These are phyloP conservation scores for Leptodactylus fallax DNA, from an alignment of 2,797 vertebrate genomes.

Conservation along the genomic window DNA sequence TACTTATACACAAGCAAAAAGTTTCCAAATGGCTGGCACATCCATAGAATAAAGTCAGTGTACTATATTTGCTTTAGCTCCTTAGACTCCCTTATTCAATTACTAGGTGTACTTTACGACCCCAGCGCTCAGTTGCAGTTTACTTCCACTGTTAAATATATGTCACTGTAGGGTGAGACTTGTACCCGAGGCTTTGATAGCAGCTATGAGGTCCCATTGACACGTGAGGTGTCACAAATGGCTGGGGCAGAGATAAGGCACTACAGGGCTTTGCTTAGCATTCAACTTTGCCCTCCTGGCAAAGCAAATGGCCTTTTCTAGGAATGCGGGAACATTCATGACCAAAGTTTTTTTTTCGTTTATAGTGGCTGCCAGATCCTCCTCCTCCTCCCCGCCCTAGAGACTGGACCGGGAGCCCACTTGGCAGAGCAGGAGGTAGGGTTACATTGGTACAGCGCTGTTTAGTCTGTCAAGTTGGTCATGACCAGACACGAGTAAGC, in stretches of 20 bases:
- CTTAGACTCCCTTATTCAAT: background rate
- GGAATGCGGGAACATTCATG: slow-evolving; percentile 27
- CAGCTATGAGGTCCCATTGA: slow-evolving; percentile 33
- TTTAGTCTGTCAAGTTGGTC: slow-evolving; percentile 51
- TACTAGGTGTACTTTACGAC: background rate
- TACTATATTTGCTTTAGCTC: slow-evolving; percentile 1
- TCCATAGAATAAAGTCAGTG: background rate
- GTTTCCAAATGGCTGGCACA: background rate
- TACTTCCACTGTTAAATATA: slow-evolving; percentile 47
- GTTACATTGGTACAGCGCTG: slow-evolving; percentile 37
- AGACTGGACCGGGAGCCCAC: slow-evolving; percentile 5
- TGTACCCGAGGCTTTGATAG: slow-evolving; percentile 40
- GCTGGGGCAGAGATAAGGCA: slow-evolving; percentile 39
- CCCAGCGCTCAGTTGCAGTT: background rate
- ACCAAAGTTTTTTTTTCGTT: background rate
- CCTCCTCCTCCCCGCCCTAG: background rate
- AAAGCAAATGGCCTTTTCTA: slow-evolving; percentile 51
- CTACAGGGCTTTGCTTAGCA: slow-evolving; percentile 1
- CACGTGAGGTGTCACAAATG: slow-evolving; percentile 56
- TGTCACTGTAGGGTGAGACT: slow-evolving; percentile 42
- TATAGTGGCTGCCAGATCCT: background rate
- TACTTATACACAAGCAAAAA: background rate
- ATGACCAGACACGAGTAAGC: slow-evolving; percentile 71
- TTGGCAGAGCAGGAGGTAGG: slow-evolving; percentile 24
- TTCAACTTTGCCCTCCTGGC: slow-evolving; percentile 49